phyloP scores from a whole-genome alignment of 1,140 invertebrate species.

The Pygmarrhopalites habei region DNA sequence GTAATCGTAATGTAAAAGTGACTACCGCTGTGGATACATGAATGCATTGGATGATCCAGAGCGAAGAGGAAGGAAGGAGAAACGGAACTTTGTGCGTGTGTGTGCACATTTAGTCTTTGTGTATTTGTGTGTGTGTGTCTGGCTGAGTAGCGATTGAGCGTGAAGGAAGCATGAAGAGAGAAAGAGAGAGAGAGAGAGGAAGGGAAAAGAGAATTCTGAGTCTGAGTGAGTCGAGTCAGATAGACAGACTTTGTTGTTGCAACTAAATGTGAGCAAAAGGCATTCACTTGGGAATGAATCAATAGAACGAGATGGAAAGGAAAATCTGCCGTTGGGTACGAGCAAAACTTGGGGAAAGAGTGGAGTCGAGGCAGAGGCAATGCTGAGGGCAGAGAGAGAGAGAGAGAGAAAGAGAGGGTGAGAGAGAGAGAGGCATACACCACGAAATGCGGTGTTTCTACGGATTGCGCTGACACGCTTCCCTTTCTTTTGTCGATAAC shows the following conservation, averaged over 20 bases:
- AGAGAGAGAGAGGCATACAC: background rate
- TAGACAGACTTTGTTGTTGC: constrained; percentile 10
- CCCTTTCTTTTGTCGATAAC: constrained; percentile 1
- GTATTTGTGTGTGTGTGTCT: background rate
- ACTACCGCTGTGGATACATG: too few species aligned
- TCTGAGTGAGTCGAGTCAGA: background rate
- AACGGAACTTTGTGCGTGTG: too few species aligned
- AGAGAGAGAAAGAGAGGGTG: too few species aligned
- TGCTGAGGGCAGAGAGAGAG: too few species aligned
- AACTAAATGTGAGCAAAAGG: constrained; percentile 8
- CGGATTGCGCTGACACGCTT: constrained; percentile 3
- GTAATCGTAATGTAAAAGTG: too few species aligned
- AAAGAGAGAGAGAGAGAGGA: too few species aligned
- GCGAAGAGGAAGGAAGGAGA: too few species aligned
- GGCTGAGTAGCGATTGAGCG: background rate
- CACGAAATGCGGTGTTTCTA: constrained; percentile 5
- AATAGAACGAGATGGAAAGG: constrained; percentile 12
- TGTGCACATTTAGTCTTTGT: too few species aligned
- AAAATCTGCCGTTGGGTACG: constrained; percentile 9
- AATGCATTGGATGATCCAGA: too few species aligned
- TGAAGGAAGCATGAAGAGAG: background rate
- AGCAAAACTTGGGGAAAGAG: too few species aligned
- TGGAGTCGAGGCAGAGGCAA: too few species aligned
- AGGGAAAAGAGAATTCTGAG: too few species aligned
- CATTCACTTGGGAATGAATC: constrained; percentile 15